Evolutionary conservation across 2,797 vertebrate species (phyloP).

Genomic region (Melopsittacus undulatus): DNA sequence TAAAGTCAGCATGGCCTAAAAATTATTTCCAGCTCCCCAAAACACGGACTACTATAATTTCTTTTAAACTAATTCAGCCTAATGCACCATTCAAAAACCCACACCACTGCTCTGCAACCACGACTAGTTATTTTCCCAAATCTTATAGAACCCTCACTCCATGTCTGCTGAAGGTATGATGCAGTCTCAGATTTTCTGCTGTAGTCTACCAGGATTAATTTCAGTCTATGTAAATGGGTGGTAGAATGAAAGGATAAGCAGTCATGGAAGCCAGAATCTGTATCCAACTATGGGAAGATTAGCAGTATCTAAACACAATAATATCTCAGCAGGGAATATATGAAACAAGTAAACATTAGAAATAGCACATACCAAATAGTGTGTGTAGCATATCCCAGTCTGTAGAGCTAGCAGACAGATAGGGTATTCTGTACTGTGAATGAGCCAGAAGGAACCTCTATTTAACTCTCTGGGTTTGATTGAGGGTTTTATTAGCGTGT

Average conservation of each 20-base stretch:
- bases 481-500: background rate
- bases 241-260: background rate
- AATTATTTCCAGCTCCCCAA: background rate
- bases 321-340: background rate
- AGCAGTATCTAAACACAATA: background rate
- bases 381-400: background rate
- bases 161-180: background rate
- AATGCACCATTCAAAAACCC: background rate
- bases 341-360: background rate
- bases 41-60: background rate
- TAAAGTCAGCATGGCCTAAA: background rate
- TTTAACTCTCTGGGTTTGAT: background rate
- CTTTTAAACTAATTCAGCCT: background rate
- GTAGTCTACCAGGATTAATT: conserved; percentile 45
- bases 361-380: background rate
- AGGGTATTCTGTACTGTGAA: background rate
- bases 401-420: background rate
- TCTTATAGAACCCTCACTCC: background rate
- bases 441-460: background rate
- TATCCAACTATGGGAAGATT: background rate
- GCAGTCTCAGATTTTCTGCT: background rate
- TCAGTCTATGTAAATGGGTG: background rate
- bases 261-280: background rate
- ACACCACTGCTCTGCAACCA: background rate
- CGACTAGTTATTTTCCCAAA: background rate